Percentiles rank a stretch among this genome's conserved stretches.
These are phyloP conservation scores for Hesperia comma DNA, from an alignment of 2,888 invertebrate species.

Conservation along the genomic window DNA sequence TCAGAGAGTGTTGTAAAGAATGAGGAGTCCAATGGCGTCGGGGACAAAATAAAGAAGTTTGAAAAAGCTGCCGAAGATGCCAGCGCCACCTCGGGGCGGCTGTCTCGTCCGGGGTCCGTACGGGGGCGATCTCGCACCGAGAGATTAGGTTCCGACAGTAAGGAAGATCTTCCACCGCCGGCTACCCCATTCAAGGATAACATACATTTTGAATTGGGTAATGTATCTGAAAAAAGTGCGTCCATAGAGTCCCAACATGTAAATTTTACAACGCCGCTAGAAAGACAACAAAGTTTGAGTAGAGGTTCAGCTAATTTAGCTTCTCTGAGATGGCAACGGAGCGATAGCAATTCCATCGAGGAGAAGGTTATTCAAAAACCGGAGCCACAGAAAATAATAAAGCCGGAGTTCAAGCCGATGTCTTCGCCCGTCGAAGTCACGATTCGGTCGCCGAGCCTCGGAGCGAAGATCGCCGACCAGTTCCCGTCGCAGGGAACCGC, in stretches of 20 bases:
- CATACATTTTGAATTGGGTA: constrained; percentile 59
- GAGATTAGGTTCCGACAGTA: constrained; percentile 57
- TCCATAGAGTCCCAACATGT: constrained; percentile 38
- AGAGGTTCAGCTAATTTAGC: constrained; percentile 50
- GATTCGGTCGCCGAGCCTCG: constrained; percentile 75
- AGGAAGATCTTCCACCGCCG: constrained; percentile 64
- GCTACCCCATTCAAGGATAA: constrained; percentile 69
- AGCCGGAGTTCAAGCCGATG: constrained; percentile 76
- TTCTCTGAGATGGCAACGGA: constrained; percentile 62
- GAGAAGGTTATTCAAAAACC: constrained; percentile 58
- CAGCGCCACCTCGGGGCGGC: constrained; percentile 54
- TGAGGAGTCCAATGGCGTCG: constrained; percentile 75
- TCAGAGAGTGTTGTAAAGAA: constrained; percentile 40
- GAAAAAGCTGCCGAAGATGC: constrained; percentile 77
- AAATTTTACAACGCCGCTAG: constrained; percentile 45
- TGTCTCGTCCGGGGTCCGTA: constrained; percentile 70
- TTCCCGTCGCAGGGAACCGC: constrained; percentile 79
- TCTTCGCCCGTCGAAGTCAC: constrained; percentile 70
- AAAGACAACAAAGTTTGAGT: constrained; percentile 57
- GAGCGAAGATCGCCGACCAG: constrained; percentile 70
- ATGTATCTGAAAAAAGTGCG: constrained; percentile 45
- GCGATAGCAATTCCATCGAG: constrained; percentile 54
- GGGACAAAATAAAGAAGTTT: constrained; percentile 78
- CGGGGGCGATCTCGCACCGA: constrained; percentile 58
- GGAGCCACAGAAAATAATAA: constrained; percentile 75